Conservation (phyloP, 2,797 vertebrate species). For the Cottoperca gobio region DNA sequence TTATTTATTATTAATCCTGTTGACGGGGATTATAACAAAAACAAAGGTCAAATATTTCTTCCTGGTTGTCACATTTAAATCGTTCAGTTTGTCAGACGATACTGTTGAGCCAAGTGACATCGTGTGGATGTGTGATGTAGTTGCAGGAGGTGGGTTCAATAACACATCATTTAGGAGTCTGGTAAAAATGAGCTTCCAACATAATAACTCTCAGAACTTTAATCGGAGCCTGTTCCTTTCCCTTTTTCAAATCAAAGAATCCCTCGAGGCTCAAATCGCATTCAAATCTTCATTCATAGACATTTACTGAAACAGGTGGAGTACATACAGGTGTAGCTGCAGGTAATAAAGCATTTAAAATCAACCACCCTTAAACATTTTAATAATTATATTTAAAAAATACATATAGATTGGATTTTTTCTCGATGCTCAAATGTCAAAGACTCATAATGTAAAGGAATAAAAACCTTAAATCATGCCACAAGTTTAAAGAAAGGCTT, state of each 20-base stretch:
- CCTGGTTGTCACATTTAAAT: background rate
- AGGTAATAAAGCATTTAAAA: background rate
- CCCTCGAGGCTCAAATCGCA: background rate
- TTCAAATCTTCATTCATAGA: background rate
- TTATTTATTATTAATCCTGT: background rate
- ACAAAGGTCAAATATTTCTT: background rate
- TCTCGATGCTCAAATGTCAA: background rate
- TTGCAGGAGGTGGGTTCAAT: slow-evolving; percentile 2
- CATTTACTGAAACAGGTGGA: background rate
- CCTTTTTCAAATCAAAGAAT: background rate
- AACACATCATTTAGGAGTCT: background rate
- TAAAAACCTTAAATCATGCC: too few relatives aligned
- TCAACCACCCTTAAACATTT: background rate
- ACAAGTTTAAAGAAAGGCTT: slow-evolving; percentile 2
- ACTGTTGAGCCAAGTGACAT: slow-evolving; percentile 62
- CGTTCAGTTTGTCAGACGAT: background rate
- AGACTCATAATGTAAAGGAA: background rate
- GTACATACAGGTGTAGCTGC: background rate
- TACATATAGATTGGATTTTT: background rate
- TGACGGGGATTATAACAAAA: background rate
- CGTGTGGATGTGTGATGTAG: slow-evolving; percentile 65
- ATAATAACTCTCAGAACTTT: background rate
- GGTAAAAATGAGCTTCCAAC: background rate
- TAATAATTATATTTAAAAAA: background rate
- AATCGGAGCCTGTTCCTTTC: background rate